phyloP scores from a whole-genome alignment of 2,797 vertebrate genomes.

The Hypotaenidia okinawae region DNA sequence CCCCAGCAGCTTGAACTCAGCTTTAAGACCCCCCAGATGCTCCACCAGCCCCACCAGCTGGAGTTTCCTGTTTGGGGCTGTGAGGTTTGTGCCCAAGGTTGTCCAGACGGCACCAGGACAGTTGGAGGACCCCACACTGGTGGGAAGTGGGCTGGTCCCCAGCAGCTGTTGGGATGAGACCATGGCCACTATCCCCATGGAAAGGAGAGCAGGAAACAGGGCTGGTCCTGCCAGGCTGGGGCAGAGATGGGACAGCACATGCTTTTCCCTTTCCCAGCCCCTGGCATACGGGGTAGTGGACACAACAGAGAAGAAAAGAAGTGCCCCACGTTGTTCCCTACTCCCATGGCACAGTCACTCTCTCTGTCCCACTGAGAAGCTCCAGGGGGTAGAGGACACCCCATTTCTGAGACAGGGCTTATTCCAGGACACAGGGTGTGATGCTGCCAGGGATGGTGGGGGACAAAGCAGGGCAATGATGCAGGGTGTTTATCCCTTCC shows the following conservation, averaged over 20 bases:
- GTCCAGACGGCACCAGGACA: neutral
- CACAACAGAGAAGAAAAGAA: neutral
- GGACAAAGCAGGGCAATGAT: neutral
- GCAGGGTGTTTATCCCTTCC: accelerated
- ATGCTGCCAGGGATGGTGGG: no score
- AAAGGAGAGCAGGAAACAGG: neutral
- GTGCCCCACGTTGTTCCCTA: accelerated
- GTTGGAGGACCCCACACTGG: neutral
- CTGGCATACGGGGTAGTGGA: neutral
- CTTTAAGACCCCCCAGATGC: neutral
- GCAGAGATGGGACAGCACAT: accelerated
- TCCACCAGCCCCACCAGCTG: neutral
- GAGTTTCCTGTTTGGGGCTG: neutral
- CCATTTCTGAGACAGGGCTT: neutral
- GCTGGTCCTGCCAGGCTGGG: neutral
- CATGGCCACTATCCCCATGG: accelerated
- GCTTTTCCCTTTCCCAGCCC: neutral
- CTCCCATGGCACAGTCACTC: neutral
- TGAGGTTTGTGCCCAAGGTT: neutral
- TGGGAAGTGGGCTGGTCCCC: neutral
- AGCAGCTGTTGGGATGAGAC: neutral
- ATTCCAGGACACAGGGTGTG: accelerated
- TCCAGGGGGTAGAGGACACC: neutral
- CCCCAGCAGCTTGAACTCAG: neutral
- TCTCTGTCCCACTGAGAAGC: accelerated